Evolutionary conservation across 1,140 invertebrate genomes (phyloP).

Genomic region (Brachionus rotundiformis): DNA sequence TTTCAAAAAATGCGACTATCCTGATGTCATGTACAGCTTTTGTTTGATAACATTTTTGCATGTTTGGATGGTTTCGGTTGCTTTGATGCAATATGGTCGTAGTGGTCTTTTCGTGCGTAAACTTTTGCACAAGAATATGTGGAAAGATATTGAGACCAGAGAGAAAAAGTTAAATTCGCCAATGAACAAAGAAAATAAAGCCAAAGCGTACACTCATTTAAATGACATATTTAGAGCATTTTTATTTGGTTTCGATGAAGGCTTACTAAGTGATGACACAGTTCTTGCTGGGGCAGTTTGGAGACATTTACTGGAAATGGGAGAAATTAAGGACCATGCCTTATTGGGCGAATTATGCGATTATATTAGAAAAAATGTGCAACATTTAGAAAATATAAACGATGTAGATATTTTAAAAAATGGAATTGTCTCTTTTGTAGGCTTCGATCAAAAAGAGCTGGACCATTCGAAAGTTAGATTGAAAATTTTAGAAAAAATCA

Average conservation of each 20-base stretch:
- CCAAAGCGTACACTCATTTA: constrained; percentile 39
- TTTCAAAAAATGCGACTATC: constrained; percentile 19
- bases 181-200: constrained; percentile 35
- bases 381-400: constrained; percentile 51
- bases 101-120: constrained; percentile 47
- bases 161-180: constrained; percentile 38
- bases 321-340: constrained; percentile 24
- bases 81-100: constrained; percentile 45
- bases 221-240: constrained; percentile 49
- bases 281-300: constrained; percentile 48
- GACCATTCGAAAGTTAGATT: constrained; percentile 35
- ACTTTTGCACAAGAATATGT: constrained; percentile 49
- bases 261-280: constrained; percentile 47
- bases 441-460: constrained; percentile 35
- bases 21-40: constrained; percentile 44
- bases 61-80: constrained; percentile 44
- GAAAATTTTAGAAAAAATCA: constrained; percentile 36
- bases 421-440: constrained; percentile 47
- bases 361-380: constrained; percentile 48
- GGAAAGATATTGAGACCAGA: constrained; percentile 51
- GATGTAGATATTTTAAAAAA: constrained; percentile 49
- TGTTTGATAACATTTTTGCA: constrained; percentile 50
- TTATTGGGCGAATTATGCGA: neutral
- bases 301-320: constrained; percentile 43
- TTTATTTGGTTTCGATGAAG: constrained; percentile 52